Evolutionary conservation across 2,113 vertebrate species (phyloP).

Genomic region (Bolborhynchus lineola): DNA sequence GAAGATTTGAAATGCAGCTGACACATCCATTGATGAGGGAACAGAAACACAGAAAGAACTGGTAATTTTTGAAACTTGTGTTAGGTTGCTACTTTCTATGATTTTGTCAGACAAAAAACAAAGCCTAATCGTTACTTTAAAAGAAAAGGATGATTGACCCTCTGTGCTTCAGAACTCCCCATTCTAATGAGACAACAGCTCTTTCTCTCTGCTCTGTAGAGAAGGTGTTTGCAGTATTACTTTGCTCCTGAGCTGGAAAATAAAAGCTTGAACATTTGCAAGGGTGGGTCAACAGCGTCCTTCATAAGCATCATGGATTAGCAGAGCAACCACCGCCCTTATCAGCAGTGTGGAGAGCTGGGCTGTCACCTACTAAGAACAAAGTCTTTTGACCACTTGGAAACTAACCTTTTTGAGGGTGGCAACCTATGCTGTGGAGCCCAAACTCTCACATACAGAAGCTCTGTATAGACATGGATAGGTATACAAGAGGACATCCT

Average conservation of each 20-base stretch:
- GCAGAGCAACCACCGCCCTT: background rate
- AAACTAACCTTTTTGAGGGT: background rate
- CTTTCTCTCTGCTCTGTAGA: background rate
- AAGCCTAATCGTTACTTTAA: background rate
- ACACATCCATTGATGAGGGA: background rate
- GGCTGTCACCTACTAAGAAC: background rate
- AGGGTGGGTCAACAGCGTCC: background rate
- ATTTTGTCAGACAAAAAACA: background rate
- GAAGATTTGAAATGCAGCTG: background rate
- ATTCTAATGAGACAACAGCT: background rate
- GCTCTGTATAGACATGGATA: background rate
- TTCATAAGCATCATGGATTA: background rate
- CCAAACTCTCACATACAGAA: background rate
- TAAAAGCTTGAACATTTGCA: background rate
- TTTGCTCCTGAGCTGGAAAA: background rate
- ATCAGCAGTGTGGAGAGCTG: background rate
- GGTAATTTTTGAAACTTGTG: background rate
- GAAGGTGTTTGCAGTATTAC: background rate
- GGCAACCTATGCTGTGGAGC: background rate
- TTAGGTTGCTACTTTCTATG: background rate
- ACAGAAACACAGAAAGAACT: background rate
- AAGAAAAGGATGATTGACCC: background rate
- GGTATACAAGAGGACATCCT: background rate
- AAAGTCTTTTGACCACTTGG: background rate
- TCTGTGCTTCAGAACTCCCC: background rate